phyloP scores from a whole-genome alignment of 2,888 invertebrate genomes.

The Holacanthella duospinosa region DNA sequence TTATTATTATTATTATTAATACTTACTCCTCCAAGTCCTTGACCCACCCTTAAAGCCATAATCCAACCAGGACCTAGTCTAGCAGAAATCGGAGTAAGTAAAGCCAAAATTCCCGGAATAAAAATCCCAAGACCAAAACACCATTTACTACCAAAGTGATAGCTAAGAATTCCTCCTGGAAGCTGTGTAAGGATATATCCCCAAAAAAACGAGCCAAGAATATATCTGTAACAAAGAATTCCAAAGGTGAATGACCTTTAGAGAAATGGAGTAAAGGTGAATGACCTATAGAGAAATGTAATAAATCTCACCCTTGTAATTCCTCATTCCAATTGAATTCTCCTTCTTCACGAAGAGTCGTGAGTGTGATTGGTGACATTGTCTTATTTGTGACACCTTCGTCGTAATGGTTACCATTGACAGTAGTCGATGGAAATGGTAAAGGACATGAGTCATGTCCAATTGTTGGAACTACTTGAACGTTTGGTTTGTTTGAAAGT shows the following conservation, averaged over 20 bases:
- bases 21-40: conserved; percentile 63
- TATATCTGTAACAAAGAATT: conserved; percentile 1
- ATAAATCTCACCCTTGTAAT: not conserved
- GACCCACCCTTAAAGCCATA: conserved; percentile 60
- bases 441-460: not conserved
- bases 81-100: conserved; percentile 63
- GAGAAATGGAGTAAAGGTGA: no score
- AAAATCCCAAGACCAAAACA: conserved; percentile 70
- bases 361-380: not conserved
- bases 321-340: conserved; percentile 10
- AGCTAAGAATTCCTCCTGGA: conserved; percentile 70
- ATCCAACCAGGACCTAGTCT: conserved; percentile 40
- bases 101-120: conserved; percentile 68
- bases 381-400: conserved; percentile 40
- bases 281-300: no score
- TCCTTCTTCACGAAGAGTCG: not conserved
- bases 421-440: not conserved
- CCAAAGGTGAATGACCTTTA: no score
- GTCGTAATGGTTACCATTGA: not conserved
- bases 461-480: not conserved
- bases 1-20: not conserved
- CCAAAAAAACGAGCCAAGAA: conserved; percentile 57
- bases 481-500: not conserved
- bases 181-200: conserved; percentile 74
- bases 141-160: conserved; percentile 73